Base-by-base conservation (phyloP, 2,888 invertebrate species). In the Melanostoma mellinum region DNA sequence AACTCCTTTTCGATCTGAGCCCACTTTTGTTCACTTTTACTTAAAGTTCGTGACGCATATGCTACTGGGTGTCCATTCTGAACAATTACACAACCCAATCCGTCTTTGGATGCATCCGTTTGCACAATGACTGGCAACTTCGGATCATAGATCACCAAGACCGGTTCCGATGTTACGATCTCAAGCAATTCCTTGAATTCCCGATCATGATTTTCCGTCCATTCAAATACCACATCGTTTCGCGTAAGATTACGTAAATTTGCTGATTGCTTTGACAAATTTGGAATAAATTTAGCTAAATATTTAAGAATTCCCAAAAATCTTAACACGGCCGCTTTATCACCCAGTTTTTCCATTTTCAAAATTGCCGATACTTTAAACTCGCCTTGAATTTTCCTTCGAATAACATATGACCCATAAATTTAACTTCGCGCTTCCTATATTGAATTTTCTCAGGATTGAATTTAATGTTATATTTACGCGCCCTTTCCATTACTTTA, bases 1-100 rank as follows among this genome's bases (percentile, higher is more conserved):
- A 88, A 68, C 85, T 90, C 88, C 85, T 90, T 89, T 86, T 90
- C 89, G 8, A 90, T 89, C 86, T 90, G 89, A 4, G 88, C 86
- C 75, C 88, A 89, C 38, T 86, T 87, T 69, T 86, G 71, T 35
- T 71, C 46, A 48, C 33, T 44, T 9, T 46, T 46, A 10, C 36
- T 46, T 20, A 52, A 36, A 35, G 63, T 73, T 42, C 73, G 9
- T 33, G 63, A 73, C n/a, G 55, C 65, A 53, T 53, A 73, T n/a
- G 65, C 72, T 6, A 61, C 61, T 36, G 55, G 55, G n/a, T 30
- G 35, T 10, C 20, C 9, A 9, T 58, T 58, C 35, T 53, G 69
- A 8, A 69, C 38, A 30, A 69, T 30, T 8, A 69, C 69, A 55
- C 50, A 46, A 20, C 61, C 61, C 52, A 55, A 36, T 20, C 71